Evolutionary conservation across 2,888 invertebrate genomes (phyloP).

Genomic region (Melieria crassipennis): DNA sequence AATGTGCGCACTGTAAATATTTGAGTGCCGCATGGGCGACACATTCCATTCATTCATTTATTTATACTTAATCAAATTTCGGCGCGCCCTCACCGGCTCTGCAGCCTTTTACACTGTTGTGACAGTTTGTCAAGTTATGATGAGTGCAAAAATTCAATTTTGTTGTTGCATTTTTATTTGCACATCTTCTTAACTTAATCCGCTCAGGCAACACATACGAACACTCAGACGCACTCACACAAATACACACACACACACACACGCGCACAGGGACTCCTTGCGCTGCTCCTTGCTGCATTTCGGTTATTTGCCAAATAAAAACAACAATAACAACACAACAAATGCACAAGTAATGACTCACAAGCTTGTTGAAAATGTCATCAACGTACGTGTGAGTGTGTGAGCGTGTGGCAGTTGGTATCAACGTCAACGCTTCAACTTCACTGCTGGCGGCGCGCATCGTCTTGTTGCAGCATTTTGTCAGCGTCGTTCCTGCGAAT

Average conservation of each 20-base stretch:
- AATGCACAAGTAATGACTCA: neutral
- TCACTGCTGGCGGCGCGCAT: no score
- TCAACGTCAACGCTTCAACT: no score
- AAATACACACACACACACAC: conserved; percentile 21
- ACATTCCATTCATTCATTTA: conserved; percentile 12
- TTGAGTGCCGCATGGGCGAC: no score
- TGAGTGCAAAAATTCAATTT: conserved; percentile 29
- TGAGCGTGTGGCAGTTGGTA: no score
- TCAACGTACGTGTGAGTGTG: no score
- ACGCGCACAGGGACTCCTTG: neutral
- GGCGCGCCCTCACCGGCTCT: neutral
- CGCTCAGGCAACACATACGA: neutral
- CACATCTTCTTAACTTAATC: conserved; percentile 8
- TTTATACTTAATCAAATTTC: conserved; percentile 31
- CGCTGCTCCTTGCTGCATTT: neutral
- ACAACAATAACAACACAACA: conserved; percentile 3
- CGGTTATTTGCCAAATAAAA: neutral
- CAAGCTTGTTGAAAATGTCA: no score
- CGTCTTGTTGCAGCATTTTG: no score
- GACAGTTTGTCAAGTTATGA: neutral
- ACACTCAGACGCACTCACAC: neutral
- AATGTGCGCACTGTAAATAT: no score
- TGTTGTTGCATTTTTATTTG: conserved; percentile 9
- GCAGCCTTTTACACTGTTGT: neutral
- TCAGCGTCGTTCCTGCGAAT: no score